Evolutionary conservation across 37 sponge, comb jelly and placozoan genomes (phyloP), one percentile per base, ranked within the genome.

Genomic region (Halisarca cf. caerulea): DNA sequence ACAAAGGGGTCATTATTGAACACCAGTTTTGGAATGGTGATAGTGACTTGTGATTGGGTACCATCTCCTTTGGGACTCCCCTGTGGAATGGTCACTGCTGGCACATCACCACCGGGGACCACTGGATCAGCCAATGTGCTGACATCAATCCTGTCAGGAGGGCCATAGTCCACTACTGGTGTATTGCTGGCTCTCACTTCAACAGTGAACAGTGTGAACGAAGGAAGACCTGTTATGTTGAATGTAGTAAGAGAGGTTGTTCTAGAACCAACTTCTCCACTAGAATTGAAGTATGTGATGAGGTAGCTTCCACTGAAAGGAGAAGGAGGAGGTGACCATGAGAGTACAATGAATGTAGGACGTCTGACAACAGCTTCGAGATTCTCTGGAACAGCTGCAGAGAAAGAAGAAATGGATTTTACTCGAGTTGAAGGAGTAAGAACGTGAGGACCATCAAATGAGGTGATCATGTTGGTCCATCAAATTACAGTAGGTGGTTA

Each of bases 251-350:
- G 17, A 68, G 35, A 34, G 69, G 30, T 34, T 32, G 69, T 1
- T 27, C 32, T 68, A 11, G 51, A 47, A 30, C 35, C 30, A 4
- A 4, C 30, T 4, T 2, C 17, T 6, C 69, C 69, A 68, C 34
- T 27, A 2, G 30, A 34, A 34, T 28, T 18, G 15, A 28, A 28
- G 30, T 68, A 68, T 68, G 69, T 68, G 35, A 68, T 27, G 30
- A 8, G 69, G 33, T 68, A 68, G 69, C 30, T 68, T 34, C 69
- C 69, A 32, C 32, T 68, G 69, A 68, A 68, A 17, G 69, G 69
- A 8, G 35, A 17, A 34, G 69, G 69, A 32, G 69, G 69, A 17
- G 69, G 32, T 68, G 69, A 32, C 69, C 69, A 68, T 34, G n/a
- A 2, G 11, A 68, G 32, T 17, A 68, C 69, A 28, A 68, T 30